These are phyloP conservation scores for Onychorhynchus coronatus DNA, from an alignment of 2,113 vertebrate genomes.

Conservation along the genomic window DNA sequence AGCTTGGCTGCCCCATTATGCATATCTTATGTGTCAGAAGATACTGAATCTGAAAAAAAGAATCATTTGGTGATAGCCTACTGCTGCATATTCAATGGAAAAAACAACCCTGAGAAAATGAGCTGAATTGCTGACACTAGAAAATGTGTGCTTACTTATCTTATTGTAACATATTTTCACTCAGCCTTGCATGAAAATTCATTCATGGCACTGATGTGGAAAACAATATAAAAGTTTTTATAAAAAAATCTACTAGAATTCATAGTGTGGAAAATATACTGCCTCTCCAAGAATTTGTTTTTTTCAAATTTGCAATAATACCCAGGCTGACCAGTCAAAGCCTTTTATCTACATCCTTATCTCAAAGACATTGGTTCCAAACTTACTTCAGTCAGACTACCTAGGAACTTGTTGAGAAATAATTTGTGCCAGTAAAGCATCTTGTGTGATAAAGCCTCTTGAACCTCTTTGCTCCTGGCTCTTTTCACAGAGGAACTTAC, in stretches of 20 bases:
- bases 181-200: constrained; percentile 6
- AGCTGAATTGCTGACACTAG: not conserved
- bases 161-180: not conserved
- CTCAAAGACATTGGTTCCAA: not conserved
- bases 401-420: constrained; percentile 19
- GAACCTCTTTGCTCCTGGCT: constrained; percentile 25
- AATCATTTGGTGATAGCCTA: not conserved
- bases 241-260: not conserved
- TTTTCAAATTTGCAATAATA: not conserved
- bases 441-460: constrained; percentile 13
- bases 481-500: constrained; percentile 34
- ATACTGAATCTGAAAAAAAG: not conserved
- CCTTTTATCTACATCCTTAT: constrained; percentile 28
- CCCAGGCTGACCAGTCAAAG: not conserved
- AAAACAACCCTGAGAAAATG: not conserved
- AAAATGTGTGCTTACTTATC: not conserved
- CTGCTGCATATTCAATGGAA: not conserved
- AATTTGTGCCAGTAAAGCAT: constrained; percentile 27
- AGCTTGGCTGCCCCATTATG: not conserved
- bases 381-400: not conserved
- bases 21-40: not conserved
- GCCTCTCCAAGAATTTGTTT: not conserved
- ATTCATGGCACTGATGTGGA: not conserved
- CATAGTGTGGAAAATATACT: not conserved
- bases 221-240: not conserved